These are phyloP conservation scores for Sebastes wilsoni DNA, from an alignment of 2,797 vertebrate genomes.

Conservation along the genomic window DNA sequence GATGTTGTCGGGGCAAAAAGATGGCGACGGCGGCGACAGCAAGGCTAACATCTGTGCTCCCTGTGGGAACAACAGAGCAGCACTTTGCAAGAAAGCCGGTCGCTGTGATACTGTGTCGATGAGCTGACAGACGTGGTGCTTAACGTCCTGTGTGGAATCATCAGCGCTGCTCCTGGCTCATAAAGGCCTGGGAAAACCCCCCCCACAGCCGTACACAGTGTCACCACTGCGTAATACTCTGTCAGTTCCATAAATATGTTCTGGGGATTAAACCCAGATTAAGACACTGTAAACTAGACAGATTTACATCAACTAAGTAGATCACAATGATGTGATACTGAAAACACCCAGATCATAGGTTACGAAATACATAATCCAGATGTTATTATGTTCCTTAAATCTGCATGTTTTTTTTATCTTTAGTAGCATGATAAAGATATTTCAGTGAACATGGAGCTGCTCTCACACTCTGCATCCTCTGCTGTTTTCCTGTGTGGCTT, in stretches of 20 bases:
- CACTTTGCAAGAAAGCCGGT: slow-evolving; percentile 65
- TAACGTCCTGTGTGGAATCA: slow-evolving; percentile 44
- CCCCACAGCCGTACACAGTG: background rate
- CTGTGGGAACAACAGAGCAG: slow-evolving; percentile 65
- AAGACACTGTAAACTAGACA: slow-evolving; percentile 60
- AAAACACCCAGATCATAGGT: slow-evolving; percentile 42
- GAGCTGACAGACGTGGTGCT: slow-evolving; percentile 56
- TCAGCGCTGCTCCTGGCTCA: slow-evolving; percentile 30
- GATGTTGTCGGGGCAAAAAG: slow-evolving; percentile 65
- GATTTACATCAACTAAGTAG: slow-evolving; percentile 62
- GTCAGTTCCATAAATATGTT: slow-evolving; percentile 69
- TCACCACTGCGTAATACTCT: slow-evolving; percentile 35
- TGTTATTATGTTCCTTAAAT: slow-evolving; percentile 33
- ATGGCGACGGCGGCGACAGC: slow-evolving; percentile 49
- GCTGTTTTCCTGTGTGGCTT: slow-evolving; percentile 22
- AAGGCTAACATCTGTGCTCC: slow-evolving; percentile 76
- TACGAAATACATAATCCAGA: slow-evolving; percentile 50
- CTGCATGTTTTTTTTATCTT: slow-evolving; percentile 24
- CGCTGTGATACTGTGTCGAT: slow-evolving; percentile 52
- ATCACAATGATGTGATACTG: slow-evolving; percentile 58
- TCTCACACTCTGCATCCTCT: slow-evolving; percentile 11
- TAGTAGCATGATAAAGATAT: background rate
- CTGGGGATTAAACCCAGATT: slow-evolving; percentile 68
- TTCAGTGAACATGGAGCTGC: background rate
- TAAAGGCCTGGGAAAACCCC: slow-evolving; percentile 4